phyloP scores from a whole-genome alignment of 2,797 vertebrate genomes.

The Melanotaenia parkinsoni region DNA sequence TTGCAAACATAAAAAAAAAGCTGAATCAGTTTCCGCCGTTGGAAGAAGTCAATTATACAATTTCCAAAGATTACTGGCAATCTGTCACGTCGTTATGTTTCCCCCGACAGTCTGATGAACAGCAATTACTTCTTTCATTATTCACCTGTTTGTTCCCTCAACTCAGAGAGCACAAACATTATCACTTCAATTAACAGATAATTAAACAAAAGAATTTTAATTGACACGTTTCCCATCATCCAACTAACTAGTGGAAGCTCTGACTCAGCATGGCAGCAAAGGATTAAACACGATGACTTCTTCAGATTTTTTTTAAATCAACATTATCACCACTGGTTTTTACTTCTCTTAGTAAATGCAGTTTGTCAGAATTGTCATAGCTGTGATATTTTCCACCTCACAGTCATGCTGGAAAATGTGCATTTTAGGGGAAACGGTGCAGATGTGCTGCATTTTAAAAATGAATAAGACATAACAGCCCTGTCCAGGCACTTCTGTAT shows the following conservation, averaged over 20 bases:
- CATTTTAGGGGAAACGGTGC: conserved; percentile 74
- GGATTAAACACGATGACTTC: conserved; percentile 47
- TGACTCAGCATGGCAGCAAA: conserved; percentile 66
- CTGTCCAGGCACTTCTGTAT: conserved; percentile 80
- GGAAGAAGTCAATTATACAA: conserved; percentile 66
- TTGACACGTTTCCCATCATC: conserved; percentile 80
- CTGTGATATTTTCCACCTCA: conserved; percentile 68
- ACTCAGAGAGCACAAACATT: conserved; percentile 78
- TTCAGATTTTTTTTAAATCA: conserved; percentile 48
- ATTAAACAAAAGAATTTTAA: conserved; percentile 84
- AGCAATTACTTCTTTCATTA: conserved; percentile 82
- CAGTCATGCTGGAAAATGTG: conserved; percentile 70
- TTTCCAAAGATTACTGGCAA: conserved; percentile 68
- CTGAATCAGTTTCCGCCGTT: conserved; percentile 60
- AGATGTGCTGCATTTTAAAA: conserved; percentile 81
- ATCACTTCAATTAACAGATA: conserved; percentile 83
- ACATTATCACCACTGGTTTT: conserved; percentile 41
- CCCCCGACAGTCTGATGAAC: conserved; percentile 81
- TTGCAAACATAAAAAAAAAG: conserved; percentile 34
- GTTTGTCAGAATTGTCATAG: conserved; percentile 72
- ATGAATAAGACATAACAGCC: conserved; percentile 84
- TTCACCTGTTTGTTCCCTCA: conserved; percentile 80
- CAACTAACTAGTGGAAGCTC: conserved; percentile 72
- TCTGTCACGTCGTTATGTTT: conserved; percentile 75
- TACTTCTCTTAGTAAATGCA: conserved; percentile 56